These are phyloP conservation scores for Mallotus villosus DNA, from an alignment of 2,797 vertebrate genomes.

Conservation along the genomic window DNA sequence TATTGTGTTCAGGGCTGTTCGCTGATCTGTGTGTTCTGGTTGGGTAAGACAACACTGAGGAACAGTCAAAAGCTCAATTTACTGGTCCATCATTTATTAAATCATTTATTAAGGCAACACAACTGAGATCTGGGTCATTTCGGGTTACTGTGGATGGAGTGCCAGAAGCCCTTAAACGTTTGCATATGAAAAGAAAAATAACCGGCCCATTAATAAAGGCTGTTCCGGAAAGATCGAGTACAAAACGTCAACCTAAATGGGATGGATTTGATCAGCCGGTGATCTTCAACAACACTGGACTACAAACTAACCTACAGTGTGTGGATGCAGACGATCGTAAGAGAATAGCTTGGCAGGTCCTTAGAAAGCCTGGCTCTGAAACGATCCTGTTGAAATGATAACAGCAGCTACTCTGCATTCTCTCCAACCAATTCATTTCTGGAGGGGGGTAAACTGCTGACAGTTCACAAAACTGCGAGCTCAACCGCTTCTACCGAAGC, in stretches of 20 bases:
- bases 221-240: constrained; percentile 66
- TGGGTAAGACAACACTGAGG: constrained; percentile 30
- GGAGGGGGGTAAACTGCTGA: constrained; percentile 32
- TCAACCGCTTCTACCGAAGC: neutral
- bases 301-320: constrained; percentile 41
- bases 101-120: constrained; percentile 80
- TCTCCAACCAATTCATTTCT: constrained; percentile 28
- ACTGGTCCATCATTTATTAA: constrained; percentile 64
- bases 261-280: constrained; percentile 9
- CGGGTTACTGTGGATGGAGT: constrained; percentile 92
- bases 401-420: constrained; percentile 25
- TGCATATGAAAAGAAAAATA: constrained; percentile 75
- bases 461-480: constrained; percentile 55
- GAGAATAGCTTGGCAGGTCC: constrained; percentile 60
- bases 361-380: constrained; percentile 49
- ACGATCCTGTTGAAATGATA: constrained; percentile 36
- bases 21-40: constrained; percentile 34
- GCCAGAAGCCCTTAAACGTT: constrained; percentile 81
- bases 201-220: constrained; percentile 73
- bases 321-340: constrained; percentile 46
- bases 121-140: constrained; percentile 78
- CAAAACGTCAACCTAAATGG: constrained; percentile 50
- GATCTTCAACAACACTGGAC: constrained; percentile 45
- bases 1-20: neutral
- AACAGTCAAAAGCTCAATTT: constrained; percentile 54